Evolutionary conservation across 2,888 invertebrate species (phyloP).

Genomic region (Lithophane socia): DNA sequence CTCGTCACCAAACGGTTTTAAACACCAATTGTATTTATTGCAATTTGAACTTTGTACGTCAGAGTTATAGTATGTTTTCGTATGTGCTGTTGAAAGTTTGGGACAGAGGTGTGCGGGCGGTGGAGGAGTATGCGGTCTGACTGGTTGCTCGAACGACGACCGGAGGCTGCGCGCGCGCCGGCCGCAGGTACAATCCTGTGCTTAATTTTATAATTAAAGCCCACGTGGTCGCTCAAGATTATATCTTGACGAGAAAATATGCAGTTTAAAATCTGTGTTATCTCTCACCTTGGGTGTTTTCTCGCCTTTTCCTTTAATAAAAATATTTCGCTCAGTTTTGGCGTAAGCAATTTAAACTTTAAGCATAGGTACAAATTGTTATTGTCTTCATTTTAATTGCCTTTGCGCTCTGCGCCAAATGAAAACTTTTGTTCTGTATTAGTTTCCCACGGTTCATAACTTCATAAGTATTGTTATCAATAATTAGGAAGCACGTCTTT

Average conservation of each 20-base stretch:
- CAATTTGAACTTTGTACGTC: slow-evolving; percentile 62
- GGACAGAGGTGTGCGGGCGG: slow-evolving; percentile 77
- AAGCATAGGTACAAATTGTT: slow-evolving; percentile 7
- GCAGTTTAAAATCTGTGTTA: slow-evolving; percentile 68
- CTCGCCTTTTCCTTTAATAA: slow-evolving; percentile 37
- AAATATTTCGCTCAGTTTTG: slow-evolving; percentile 37
- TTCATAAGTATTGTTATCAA: background rate
- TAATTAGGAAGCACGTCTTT: background rate
- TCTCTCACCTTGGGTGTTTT: slow-evolving; percentile 59
- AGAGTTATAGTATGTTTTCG: slow-evolving; percentile 70
- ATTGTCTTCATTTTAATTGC: slow-evolving; percentile 24
- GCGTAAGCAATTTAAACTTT: slow-evolving; percentile 15
- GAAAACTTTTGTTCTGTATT: background rate
- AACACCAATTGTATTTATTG: slow-evolving; percentile 40
- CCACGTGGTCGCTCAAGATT: slow-evolving; percentile 76
- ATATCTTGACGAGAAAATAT: slow-evolving; percentile 71
- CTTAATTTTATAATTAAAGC: slow-evolving; percentile 78
- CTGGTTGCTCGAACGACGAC: slow-evolving; percentile 90
- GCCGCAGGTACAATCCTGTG: slow-evolving; percentile 77
- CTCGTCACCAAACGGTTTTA: slow-evolving; percentile 67
- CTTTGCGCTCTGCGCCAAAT: slow-evolving; percentile 1
- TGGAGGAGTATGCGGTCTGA: slow-evolving; percentile 85
- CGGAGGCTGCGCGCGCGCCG: slow-evolving; percentile 88
- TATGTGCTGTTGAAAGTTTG: slow-evolving; percentile 76
- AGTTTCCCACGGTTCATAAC: slow-evolving; percentile 14